These are phyloP conservation scores for Glaucopsyche alexis DNA, from an alignment of 2,888 invertebrate genomes.

Conservation along the genomic window DNA sequence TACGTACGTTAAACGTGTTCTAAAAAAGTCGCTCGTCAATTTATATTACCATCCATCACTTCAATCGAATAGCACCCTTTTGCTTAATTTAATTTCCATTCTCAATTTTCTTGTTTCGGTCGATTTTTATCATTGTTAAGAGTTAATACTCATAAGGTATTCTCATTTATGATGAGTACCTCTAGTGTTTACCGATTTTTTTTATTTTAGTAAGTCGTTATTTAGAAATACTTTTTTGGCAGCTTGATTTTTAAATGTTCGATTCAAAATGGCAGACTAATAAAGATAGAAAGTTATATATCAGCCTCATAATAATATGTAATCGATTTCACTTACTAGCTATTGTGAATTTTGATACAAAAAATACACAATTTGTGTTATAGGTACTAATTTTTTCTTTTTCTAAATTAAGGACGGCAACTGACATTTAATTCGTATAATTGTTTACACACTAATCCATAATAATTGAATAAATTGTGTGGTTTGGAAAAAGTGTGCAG, in stretches of 20 bases:
- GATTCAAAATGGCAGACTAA: background rate
- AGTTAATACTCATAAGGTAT: background rate
- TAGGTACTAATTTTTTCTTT: background rate
- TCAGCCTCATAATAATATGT: background rate
- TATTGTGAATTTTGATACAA: slow-evolving; percentile 4
- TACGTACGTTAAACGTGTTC: background rate
- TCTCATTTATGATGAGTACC: background rate
- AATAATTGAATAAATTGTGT: background rate
- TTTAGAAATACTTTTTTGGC: background rate
- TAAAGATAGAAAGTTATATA: background rate
- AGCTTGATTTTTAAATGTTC: background rate
- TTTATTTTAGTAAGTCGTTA: background rate
- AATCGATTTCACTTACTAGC: background rate
- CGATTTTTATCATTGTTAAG: background rate
- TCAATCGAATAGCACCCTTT: slow-evolving; percentile 20
- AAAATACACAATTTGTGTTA: slow-evolving; percentile 7
- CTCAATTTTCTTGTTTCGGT: background rate
- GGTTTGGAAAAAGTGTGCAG: background rate
- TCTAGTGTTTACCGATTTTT: background rate
- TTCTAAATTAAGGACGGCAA: slow-evolving; percentile 25
- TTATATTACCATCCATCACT: slow-evolving; percentile 1
- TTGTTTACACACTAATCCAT: background rate
- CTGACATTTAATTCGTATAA: slow-evolving; percentile 17
- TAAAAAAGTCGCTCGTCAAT: background rate
- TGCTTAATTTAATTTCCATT: background rate